These are phyloP conservation scores for Aleiodes testaceus DNA, from an alignment of 2,888 invertebrate genomes.

Conservation along the genomic window DNA sequence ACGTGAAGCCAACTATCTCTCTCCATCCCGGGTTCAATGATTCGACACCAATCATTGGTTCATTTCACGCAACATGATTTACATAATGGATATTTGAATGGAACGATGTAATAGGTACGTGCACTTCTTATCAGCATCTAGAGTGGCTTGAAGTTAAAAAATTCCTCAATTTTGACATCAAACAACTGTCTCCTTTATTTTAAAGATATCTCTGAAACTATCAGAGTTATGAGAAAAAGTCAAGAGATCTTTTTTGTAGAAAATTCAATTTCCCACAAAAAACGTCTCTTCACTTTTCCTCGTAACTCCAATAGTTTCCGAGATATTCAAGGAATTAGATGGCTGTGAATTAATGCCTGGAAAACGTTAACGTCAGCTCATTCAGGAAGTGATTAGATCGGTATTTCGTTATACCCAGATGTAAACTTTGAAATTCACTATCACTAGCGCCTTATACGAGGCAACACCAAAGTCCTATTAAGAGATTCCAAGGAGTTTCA, in stretches of 20 bases:
- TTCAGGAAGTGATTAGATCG: not conserved
- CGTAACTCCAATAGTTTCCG: no score
- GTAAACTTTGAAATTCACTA: not conserved
- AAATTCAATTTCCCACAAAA: no score
- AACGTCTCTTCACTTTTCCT: no score
- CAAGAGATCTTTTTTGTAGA: no score
- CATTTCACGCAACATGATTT: slow-evolving; percentile 37
- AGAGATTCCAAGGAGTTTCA: slow-evolving; percentile 11
- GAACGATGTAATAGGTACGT: slow-evolving; percentile 12
- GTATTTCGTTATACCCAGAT: not conserved
- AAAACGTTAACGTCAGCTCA: not conserved
- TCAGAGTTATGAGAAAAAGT: no score
- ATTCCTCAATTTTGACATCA: not conserved
- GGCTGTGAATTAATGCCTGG: no score
- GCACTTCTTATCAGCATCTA: slow-evolving; percentile 4
- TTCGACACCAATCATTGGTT: slow-evolving; percentile 37
- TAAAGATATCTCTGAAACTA: no score
- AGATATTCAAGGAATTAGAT: no score
- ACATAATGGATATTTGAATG: slow-evolving; percentile 22
- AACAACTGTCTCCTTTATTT: no score
- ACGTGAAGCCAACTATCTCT: slow-evolving; percentile 39
- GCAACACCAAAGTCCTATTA: slow-evolving; percentile 13
- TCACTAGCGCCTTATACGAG: slow-evolving; percentile 3
- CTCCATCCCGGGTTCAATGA: slow-evolving; percentile 10
- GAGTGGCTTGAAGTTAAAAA: not conserved